Evolutionary conservation across 2,113 vertebrate genomes (phyloP).

Genomic region (Malurus alboscapulatus): DNA sequence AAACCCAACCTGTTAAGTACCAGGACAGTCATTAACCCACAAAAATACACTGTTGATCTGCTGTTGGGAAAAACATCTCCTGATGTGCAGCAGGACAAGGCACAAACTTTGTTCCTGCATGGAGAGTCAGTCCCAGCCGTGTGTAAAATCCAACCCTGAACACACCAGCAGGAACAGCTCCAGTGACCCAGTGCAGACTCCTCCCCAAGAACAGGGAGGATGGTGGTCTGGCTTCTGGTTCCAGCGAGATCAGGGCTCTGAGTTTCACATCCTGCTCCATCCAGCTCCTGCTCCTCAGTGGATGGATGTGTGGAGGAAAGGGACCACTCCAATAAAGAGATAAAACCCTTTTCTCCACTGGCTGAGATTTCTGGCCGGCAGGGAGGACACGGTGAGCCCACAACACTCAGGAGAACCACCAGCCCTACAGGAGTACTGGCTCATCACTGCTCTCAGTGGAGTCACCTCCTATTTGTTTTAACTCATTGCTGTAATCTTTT

Average conservation of each 20-base stretch:
- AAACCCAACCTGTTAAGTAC: not conserved
- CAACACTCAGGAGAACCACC: not conserved
- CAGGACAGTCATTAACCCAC: not conserved
- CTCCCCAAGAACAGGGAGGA: rapidly evolving
- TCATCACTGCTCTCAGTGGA: rapidly evolving
- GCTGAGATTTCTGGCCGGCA: not conserved
- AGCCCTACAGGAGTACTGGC: rapidly evolving
- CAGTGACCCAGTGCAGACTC: not conserved
- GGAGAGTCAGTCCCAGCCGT: rapidly evolving
- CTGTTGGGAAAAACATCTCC: not conserved
- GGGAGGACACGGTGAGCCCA: not conserved
- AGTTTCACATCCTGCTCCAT: not conserved
- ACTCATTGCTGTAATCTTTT: not conserved
- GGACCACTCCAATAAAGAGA: too few species aligned
- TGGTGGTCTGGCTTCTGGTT: not conserved
- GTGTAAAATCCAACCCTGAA: rapidly evolving
- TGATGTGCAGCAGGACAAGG: not conserved
- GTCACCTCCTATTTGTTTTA: not conserved
- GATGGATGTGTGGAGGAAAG: not conserved
- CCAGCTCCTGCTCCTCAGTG: not conserved
- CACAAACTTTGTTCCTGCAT: not conserved
- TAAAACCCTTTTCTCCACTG: not conserved
- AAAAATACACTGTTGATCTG: not conserved
- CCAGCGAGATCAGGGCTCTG: too few species aligned
- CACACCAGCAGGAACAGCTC: not conserved